Evolutionary conservation across 2,797 vertebrate genomes (phyloP).

Genomic region (Thunnus albacares): DNA sequence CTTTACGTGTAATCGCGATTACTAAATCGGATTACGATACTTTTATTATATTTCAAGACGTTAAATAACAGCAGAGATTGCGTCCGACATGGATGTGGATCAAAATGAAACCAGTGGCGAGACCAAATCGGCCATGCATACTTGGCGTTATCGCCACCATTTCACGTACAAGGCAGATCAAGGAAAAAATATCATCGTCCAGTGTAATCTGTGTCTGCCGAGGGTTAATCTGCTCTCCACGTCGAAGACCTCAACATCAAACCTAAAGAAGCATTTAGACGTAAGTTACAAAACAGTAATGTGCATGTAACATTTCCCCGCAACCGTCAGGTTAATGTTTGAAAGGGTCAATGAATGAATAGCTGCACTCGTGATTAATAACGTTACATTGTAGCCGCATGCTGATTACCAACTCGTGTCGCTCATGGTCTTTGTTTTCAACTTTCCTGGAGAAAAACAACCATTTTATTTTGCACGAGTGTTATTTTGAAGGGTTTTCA

Average conservation of each 20-base stretch:
- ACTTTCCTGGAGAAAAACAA: background rate
- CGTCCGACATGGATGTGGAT: conserved; percentile 70
- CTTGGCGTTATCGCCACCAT: conserved; percentile 86
- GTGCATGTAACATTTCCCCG: background rate
- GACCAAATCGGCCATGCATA: conserved; percentile 79
- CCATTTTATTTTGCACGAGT: background rate
- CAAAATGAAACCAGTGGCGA: conserved; percentile 68
- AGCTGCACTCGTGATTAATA: conserved; percentile 44
- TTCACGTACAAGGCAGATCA: conserved; percentile 86
- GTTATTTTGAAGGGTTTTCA: background rate
- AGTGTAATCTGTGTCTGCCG: conserved; percentile 85
- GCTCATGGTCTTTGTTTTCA: conserved; percentile 38
- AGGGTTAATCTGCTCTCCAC: conserved; percentile 84
- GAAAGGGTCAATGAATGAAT: conserved; percentile 63
- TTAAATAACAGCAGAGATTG: conserved; percentile 10
- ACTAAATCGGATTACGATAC: conserved; percentile 83
- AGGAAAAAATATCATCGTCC: conserved; percentile 86
- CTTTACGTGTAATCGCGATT: conserved; percentile 86
- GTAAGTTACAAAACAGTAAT: conserved; percentile 67
- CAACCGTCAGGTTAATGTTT: conserved; percentile 46
- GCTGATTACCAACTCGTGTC: conserved; percentile 47
- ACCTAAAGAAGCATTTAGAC: conserved; percentile 86
- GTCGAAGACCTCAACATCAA: conserved; percentile 84
- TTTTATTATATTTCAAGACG: conserved; percentile 61
- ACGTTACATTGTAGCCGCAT: conserved; percentile 65